These are phyloP conservation scores for Anniella stebbinsi DNA, from an alignment of 2,797 vertebrate genomes.

Conservation along the genomic window DNA sequence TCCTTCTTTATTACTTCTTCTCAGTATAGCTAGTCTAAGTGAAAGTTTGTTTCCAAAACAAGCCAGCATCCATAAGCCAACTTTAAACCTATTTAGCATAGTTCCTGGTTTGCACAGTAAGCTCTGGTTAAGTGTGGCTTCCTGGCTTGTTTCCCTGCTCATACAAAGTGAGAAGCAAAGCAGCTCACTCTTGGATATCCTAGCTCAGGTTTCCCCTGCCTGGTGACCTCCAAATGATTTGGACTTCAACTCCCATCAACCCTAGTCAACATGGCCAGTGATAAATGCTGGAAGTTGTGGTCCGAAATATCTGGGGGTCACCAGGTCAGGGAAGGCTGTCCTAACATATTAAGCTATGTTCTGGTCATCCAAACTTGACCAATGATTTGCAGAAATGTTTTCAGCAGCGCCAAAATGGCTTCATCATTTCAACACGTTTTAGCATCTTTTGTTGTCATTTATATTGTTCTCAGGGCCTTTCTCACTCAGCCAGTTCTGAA, in stretches of 20 bases:
- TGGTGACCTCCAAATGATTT: too few relatives aligned
- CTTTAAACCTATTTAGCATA: neutral
- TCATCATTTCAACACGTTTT: neutral
- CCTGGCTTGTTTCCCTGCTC: too few relatives aligned
- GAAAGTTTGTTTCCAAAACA: neutral
- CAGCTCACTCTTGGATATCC: too few relatives aligned
- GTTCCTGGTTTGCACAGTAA: neutral
- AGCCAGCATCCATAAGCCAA: neutral
- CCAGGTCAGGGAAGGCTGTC: too few relatives aligned
- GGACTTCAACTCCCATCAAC: too few relatives aligned
- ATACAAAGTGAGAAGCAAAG: too few relatives aligned
- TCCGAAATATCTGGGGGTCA: too few relatives aligned
- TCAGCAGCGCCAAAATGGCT: neutral
- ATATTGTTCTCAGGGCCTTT: neutral
- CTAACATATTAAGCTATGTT: neutral
- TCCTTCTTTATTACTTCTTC: neutral
- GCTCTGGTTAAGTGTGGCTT: too few relatives aligned
- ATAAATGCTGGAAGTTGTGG: too few relatives aligned
- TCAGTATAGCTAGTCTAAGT: neutral
- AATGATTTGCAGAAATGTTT: neutral
- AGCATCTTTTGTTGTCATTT: neutral
- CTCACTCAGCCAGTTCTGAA: neutral
- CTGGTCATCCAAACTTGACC: neutral
- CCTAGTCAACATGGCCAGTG: too few relatives aligned
- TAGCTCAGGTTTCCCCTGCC: too few relatives aligned